Base-by-base conservation (phyloP, 1,140 invertebrate genomes). In the Achatina immaculata region DNA sequence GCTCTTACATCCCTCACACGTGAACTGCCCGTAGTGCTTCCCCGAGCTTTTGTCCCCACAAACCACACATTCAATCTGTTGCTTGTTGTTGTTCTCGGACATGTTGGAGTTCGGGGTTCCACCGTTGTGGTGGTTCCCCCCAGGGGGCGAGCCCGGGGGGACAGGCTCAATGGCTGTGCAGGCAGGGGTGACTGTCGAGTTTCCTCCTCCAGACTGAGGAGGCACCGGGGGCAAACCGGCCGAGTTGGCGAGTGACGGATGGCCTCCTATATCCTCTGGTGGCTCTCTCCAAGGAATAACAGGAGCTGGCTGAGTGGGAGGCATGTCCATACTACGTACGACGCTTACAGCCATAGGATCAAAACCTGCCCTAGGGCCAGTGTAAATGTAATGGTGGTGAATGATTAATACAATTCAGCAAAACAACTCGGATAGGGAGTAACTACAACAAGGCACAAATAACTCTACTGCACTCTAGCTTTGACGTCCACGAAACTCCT, bases 11-110 rank as follows among this genome's bases (percentile, higher is more conserved):
- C 91, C 98, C 95, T 99, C 98, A 92, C 98, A 99, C 74, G 98
- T 99, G 93, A 98, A 99, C 93, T 99, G 97, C 92, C 98, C 98
- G 92, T 99, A 99, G 92, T 99, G 98, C 92, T 99, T 99, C 81
- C 98, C 98, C 86, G 96, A 97, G 88, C 96, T 97, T 92, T 99
- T 99, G 93, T 99, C 98, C 40, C 98, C 97, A 92, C 98, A 99
- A 86, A 99, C 98, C 80, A 99, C 97, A 93, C 98, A 99, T 92
- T 98, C 88, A 58, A 89, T 88, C 68, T 88, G 88, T 78, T 90
- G 88, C 68, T 87, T 88, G 83, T 89, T 90, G 82, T 85, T 88
- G 72, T 81, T 82, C 48, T 78, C 79, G 36, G 78, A 81, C 24
- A 72, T 72, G 69, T 84, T 84, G 45, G 80, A 78, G 45, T 80